Evolutionary conservation across 2,113 vertebrate species (phyloP).

Genomic region (Alexandromys fortis): DNA sequence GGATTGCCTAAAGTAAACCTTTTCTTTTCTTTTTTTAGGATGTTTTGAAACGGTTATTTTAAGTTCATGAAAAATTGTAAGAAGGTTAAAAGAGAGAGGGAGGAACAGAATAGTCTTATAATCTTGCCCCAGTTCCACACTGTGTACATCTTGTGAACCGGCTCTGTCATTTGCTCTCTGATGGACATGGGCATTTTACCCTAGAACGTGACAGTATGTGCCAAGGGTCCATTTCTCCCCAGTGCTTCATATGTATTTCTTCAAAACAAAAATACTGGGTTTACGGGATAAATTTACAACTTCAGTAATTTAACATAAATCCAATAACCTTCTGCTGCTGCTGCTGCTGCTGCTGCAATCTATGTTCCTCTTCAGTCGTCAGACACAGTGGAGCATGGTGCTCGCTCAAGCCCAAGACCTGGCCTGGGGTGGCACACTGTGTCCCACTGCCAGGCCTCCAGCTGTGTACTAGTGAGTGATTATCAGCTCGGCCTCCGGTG

Average conservation of each 20-base stretch:
- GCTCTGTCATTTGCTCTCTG: conserved; percentile 19
- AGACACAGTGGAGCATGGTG: neutral
- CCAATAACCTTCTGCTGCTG: neutral
- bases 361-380: neutral
- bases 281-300: neutral
- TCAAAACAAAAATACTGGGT: neutral
- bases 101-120: neutral
- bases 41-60: neutral
- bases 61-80: neutral
- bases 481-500: neutral
- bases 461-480: neutral
- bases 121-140: neutral
- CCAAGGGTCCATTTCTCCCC: neutral
- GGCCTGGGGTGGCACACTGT: neutral
- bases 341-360: neutral
- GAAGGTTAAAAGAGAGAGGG: neutral
- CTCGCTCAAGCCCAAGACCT: neutral
- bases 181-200: neutral
- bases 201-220: neutral
- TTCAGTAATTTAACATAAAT: neutral
- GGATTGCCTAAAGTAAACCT: neutral
- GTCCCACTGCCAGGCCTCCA: neutral
- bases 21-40: neutral
- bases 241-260: neutral
- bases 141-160: neutral